Evolutionary conservation across 2,797 vertebrate species (phyloP), one percentile per base, ranked within the genome.

Genomic region (Chaetodon trifasciatus): DNA sequence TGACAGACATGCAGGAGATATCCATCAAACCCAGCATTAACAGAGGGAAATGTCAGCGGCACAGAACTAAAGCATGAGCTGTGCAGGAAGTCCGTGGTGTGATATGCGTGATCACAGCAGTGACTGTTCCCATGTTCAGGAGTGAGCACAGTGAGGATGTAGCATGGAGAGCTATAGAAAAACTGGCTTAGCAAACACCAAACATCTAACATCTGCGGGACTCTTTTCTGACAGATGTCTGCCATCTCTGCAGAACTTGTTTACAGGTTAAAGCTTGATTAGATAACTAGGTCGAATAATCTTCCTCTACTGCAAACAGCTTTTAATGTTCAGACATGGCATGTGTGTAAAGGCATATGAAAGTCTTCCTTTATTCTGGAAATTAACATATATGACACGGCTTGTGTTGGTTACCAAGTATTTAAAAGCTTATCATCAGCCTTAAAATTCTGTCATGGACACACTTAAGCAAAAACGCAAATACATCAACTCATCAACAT

Each of bases 211-310:
- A 95, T 94, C 92, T 95, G 92, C 75, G 79, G 60, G 78, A 78
- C 52, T 89, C 72, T 72, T 67, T 77, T 56, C 82, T 63, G 85
- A 89, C 93, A 95, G 89, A 93, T 93, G 92, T 83, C 86, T 10
- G 60, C 84, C 84, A 82, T 80, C 70, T 86, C 82, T 79, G 62
- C 80, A 76, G 82, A 56, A 76, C 56, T 78, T 90, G 87, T 93
- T 94, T 92, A 91, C 85, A 86, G 89, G 85, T 91, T 91, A 86
- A 72, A 88, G 89, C 93, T 89, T 90, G 84, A 93, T 88, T 93
- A 86, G 85, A 90, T 86, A 93, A 92, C 53, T 89, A 82, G 91
- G 92, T 84, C 85, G 24, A 78, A 76, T 70, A 67, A 62, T 50
- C 81, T 56, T 66, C 68, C 24, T 67, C 70, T 28, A 39, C 57